phyloP scores from a whole-genome alignment of 23 tunicate species.

The Phallusia fumigata region DNA sequence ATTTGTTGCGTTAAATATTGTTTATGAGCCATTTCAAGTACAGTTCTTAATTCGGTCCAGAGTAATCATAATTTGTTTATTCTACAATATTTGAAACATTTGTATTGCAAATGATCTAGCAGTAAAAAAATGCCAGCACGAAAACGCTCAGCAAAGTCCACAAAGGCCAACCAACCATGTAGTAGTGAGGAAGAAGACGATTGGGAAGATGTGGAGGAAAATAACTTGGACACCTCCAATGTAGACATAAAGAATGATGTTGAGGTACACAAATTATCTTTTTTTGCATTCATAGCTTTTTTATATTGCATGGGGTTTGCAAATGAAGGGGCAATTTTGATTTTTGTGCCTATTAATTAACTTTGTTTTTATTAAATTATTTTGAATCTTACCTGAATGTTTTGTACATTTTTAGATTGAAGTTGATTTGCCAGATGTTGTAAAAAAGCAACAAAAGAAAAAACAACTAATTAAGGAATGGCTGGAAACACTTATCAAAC shows the following conservation, averaged over 20 bases:
- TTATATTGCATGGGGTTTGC: too few species aligned
- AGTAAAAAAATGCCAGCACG: not conserved
- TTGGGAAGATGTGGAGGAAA: slow-evolving; percentile 85
- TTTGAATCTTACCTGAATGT: not conserved
- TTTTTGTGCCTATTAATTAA: too few species aligned
- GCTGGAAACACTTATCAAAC: slow-evolving; percentile 37
- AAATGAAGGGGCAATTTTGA: too few species aligned
- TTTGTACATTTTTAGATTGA: slow-evolving; percentile 30
- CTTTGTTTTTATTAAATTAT: too few species aligned
- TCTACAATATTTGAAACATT: too few species aligned
- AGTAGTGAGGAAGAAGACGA: slow-evolving; percentile 87
- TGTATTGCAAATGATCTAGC: too few species aligned
- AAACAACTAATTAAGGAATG: slow-evolving; percentile 36
- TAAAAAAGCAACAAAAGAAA: slow-evolving; percentile 46
- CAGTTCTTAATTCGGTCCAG: too few species aligned
- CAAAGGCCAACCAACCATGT: not conserved
- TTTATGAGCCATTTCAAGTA: too few species aligned
- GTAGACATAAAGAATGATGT: slow-evolving; percentile 22
- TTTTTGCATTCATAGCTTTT: too few species aligned
- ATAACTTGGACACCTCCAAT: slow-evolving; percentile 3
- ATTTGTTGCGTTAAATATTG: too few species aligned
- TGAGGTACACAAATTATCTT: too few species aligned
- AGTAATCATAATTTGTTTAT: too few species aligned
- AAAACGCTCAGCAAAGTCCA: not conserved
- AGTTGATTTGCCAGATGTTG: slow-evolving; percentile 46